These are phyloP conservation scores for Arrhamphus sclerolepis DNA, from an alignment of 2,797 vertebrate species.

Conservation along the genomic window DNA sequence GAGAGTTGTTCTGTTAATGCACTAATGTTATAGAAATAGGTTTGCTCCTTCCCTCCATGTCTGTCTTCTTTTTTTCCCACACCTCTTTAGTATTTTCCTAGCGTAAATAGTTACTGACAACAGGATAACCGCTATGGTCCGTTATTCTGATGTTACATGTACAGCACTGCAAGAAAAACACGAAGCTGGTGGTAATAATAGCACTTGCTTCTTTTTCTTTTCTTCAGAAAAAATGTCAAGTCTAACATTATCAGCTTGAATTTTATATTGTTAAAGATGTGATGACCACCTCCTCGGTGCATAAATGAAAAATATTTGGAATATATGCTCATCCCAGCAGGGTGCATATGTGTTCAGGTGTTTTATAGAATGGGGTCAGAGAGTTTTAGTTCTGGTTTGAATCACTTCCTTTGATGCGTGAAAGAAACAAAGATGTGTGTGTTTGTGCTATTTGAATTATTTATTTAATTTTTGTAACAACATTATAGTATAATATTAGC, in stretches of 20 bases:
- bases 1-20: conserved; percentile 45
- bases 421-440: conserved; percentile 25
- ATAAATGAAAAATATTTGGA: conserved; percentile 48
- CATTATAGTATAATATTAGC: too few relatives aligned
- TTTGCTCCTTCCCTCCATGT: not conserved
- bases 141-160: not conserved
- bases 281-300: not conserved
- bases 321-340: conserved; percentile 27
- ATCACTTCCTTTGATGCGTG: conserved; percentile 52
- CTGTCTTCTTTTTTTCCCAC: not conserved
- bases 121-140: not conserved
- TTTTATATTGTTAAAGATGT: conserved; percentile 28
- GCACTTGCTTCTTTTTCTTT: too few relatives aligned
- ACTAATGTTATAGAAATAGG: conserved; percentile 16
- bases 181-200: too few relatives aligned
- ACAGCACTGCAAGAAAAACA: too few relatives aligned
- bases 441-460: not conserved
- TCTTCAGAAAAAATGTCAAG: conserved; percentile 6
- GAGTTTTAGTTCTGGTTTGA: conserved; percentile 57
- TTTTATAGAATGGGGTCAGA: conserved; percentile 71
- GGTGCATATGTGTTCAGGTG: conserved; percentile 19
- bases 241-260: not conserved
- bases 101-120: not conserved
- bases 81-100: not conserved
- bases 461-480: not conserved